Evolutionary conservation across 2,797 vertebrate genomes (phyloP).

Genomic region (Poecilia velifera): DNA sequence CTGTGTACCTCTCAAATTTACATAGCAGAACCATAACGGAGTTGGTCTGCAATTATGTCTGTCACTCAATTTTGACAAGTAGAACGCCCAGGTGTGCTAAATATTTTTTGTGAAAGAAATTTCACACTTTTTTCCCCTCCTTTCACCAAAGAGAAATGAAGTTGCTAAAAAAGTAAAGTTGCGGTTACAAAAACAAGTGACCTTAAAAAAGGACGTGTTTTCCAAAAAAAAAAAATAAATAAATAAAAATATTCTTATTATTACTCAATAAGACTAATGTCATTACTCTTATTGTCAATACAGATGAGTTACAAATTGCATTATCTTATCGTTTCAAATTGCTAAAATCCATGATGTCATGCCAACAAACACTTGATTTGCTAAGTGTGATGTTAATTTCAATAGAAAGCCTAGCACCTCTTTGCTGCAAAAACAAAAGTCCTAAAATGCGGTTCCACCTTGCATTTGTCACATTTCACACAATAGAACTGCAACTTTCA

Average conservation of each 20-base stretch:
- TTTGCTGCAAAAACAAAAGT: too few species aligned
- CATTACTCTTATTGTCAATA: too few species aligned
- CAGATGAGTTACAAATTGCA: too few species aligned
- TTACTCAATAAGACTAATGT: too few species aligned
- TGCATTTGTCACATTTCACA: too few species aligned
- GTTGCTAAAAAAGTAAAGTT: neutral
- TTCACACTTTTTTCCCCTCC: neutral
- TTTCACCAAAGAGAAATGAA: neutral
- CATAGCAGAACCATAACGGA: neutral
- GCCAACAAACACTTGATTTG: neutral
- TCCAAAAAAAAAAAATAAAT: too few species aligned
- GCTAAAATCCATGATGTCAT: neutral
- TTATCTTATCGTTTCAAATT: neutral
- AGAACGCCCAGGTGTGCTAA: neutral
- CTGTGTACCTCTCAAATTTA: constrained; percentile 1
- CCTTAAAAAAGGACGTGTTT: too few species aligned
- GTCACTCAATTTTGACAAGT: neutral
- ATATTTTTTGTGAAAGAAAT: neutral
- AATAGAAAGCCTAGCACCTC: too few species aligned
- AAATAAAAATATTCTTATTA: too few species aligned
- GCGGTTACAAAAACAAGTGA: too few species aligned
- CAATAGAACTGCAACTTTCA: too few species aligned
- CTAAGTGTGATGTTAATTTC: neutral
- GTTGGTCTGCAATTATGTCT: constrained; percentile 2
- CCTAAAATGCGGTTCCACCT: too few species aligned